Evolutionary conservation across 1,140 invertebrate genomes (phyloP).

Genomic region (Chionoecetes opilio): DNA sequence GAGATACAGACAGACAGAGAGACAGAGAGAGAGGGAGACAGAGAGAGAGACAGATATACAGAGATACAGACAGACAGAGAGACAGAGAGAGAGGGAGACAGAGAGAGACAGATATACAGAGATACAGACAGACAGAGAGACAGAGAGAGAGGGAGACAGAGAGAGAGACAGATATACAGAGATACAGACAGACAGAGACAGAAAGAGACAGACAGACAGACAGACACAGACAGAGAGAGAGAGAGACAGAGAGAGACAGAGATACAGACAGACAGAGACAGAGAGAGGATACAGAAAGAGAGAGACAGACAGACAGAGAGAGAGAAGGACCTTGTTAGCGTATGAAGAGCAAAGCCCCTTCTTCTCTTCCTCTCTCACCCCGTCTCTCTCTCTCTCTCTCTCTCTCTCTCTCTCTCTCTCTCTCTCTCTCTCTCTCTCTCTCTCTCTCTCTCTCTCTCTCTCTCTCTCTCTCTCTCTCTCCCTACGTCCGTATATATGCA

Average conservation of each 20-base stretch:
- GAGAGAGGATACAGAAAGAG: too few species aligned
- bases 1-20: not conserved
- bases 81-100: slow-evolving; percentile 6
- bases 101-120: not conserved
- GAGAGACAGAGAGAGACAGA: too few species aligned
- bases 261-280: too few species aligned
- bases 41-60: not conserved
- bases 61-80: not conserved
- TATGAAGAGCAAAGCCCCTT: not conserved
- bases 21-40: slow-evolving; percentile 3
- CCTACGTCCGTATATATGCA: too few species aligned
- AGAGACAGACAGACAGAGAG: too few species aligned
- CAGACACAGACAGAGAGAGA: too few species aligned
- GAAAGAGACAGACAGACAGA: too few species aligned
- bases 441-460: not conserved
- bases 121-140: not conserved
- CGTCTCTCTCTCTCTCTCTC: not conserved
- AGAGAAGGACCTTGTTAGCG: not conserved
- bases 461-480: too few species aligned
- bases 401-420: not conserved
- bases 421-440: not conserved
- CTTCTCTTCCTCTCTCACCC: not conserved
- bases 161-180: too few species aligned
- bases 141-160: not conserved
- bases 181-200: too few species aligned